These are phyloP conservation scores for Pygocentrus nattereri DNA, from an alignment of 2,797 vertebrate species.

Conservation along the genomic window DNA sequence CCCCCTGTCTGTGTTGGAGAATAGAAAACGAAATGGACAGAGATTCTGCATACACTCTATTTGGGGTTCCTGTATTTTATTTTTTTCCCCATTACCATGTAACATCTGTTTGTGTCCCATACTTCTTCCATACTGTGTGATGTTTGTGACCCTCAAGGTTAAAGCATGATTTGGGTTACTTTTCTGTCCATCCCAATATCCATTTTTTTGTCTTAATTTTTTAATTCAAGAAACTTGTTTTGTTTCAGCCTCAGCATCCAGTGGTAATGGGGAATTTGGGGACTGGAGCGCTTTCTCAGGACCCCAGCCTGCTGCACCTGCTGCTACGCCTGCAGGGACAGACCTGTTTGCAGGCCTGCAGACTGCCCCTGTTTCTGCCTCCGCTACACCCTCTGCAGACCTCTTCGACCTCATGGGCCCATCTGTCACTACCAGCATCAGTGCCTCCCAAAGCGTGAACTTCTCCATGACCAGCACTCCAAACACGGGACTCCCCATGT, in stretches of 20 bases:
- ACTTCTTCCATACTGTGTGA: too few relatives aligned
- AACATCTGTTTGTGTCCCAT: neutral
- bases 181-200: neutral
- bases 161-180: neutral
- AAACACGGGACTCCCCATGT: conserved; percentile 85
- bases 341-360: conserved; percentile 82
- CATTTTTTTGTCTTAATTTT: neutral
- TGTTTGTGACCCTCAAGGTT: neutral
- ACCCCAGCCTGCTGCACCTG: conserved; percentile 72
- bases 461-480: conserved; percentile 90
- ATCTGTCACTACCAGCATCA: conserved; percentile 83
- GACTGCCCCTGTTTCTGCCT: conserved; percentile 64
- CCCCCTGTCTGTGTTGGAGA: conserved; percentile 32
- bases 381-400: conserved; percentile 81
- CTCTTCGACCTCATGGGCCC: conserved; percentile 93
- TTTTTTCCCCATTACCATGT: too few relatives aligned
- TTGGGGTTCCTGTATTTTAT: neutral
- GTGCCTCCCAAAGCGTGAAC: conserved; percentile 93
- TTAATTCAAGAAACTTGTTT: conserved; percentile 38
- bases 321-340: conserved; percentile 74
- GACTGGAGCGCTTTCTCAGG: conserved; percentile 94
- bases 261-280: conserved; percentile 91
- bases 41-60: conserved; percentile 33
- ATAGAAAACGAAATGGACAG: conserved; percentile 53
- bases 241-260: conserved; percentile 75